phyloP scores from a whole-genome alignment of 2,888 invertebrate species.

The Drosophila phalerata region DNA sequence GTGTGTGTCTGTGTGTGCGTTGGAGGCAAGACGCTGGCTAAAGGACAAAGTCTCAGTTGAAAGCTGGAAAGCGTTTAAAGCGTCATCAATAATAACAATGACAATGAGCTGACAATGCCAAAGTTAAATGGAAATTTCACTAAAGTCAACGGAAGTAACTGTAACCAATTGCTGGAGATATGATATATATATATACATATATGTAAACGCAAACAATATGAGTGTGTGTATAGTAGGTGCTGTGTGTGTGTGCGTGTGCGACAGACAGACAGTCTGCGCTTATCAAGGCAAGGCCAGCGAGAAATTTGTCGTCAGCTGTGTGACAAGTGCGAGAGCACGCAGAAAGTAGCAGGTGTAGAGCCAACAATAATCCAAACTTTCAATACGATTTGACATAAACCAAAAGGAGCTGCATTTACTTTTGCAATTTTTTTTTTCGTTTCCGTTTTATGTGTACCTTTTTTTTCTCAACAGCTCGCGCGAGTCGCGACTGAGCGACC shows the following conservation, averaged over 20 bases:
- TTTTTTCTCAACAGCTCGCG: conserved; percentile 46
- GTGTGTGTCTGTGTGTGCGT: conserved; percentile 1
- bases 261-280: conserved; percentile 68
- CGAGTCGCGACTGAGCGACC: conserved; percentile 43
- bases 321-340: conserved; percentile 11
- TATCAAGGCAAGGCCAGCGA: conserved; percentile 69
- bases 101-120: conserved; percentile 22
- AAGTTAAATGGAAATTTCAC: conserved; percentile 27
- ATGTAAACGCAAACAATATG: conserved; percentile 32
- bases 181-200: conserved; percentile 1
- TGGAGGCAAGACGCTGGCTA: conserved; percentile 5
- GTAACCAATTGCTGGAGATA: conserved; percentile 23
- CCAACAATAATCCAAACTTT: not conserved
- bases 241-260: conserved; percentile 30
- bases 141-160: conserved; percentile 37
- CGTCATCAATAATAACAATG: conserved; percentile 11
- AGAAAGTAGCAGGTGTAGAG: conserved; percentile 13
- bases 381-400: conserved; percentile 25
- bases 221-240: conserved; percentile 43
- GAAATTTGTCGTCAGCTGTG: conserved; percentile 44
- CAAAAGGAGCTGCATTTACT: conserved; percentile 25
- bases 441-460: conserved; percentile 61
- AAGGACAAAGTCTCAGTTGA: conserved; percentile 41
- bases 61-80: conserved; percentile 12
- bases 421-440: conserved; percentile 1